These are phyloP conservation scores for Erynnis tages DNA, from an alignment of 2,888 invertebrate species.

Conservation along the genomic window DNA sequence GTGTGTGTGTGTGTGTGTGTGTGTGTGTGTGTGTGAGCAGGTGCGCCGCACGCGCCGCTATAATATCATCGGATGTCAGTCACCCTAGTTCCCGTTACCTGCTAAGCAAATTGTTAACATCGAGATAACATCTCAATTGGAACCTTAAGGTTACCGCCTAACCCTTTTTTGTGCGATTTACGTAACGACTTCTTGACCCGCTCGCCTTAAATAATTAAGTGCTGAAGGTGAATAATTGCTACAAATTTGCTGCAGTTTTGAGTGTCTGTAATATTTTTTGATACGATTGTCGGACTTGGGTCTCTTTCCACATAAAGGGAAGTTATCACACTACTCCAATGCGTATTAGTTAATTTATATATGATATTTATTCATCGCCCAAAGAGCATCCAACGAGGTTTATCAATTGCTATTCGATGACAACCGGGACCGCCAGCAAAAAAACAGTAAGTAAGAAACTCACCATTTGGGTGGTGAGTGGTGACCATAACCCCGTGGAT, in stretches of 20 bases:
- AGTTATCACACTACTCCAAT: no score
- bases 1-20: conserved; percentile 38
- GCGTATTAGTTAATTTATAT: no score
- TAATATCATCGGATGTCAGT: conserved; percentile 67
- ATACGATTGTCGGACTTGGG: no score
- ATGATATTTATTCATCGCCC: no score
- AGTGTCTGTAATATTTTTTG: no score
- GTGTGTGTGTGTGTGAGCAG: conserved; percentile 39
- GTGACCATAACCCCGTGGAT: no score
- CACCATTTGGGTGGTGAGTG: no score
- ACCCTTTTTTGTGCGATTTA: conserved; percentile 15
- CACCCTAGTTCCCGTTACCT: conserved; percentile 45
- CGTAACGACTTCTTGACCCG: neutral
- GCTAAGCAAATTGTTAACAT: conserved; percentile 31
- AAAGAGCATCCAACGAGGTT: no score
- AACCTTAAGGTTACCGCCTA: conserved; percentile 7
- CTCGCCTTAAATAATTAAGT: neutral
- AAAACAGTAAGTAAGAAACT: no score
- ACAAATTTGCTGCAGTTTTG: neutral
- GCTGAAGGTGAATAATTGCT: neutral
- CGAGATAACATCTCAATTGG: conserved; percentile 25
- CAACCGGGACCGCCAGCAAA: no score
- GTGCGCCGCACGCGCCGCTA: conserved; percentile 40
- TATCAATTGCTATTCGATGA: no score
- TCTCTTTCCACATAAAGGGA: no score